A percentile compares a stretch with the other conserved stretches of the same genome.
Evolutionary conservation across 92 coral and sea anemone species (phyloP).

Genomic region (Chrysogorgia sp.): DNA sequence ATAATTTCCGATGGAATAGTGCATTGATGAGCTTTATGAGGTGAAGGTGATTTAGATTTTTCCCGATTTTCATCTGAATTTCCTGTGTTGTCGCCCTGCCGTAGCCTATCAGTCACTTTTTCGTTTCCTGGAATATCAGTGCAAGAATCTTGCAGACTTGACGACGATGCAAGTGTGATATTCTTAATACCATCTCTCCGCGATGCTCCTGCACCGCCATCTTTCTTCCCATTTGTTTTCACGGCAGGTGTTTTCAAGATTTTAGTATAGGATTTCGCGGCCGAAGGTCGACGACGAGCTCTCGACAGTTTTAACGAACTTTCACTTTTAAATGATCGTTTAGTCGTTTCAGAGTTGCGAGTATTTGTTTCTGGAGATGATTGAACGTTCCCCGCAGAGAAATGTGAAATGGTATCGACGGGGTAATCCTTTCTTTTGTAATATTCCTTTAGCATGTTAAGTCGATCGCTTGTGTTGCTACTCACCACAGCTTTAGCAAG

Average conservation of each 20-base stretch:
- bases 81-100: neutral
- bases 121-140: no score
- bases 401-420: constrained; percentile 2
- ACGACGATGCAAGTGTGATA: neutral
- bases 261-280: constrained; percentile 2
- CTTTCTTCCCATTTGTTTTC: constrained; percentile 2
- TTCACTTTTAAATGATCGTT: neutral
- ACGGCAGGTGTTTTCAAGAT: constrained; percentile 2
- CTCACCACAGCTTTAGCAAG: constrained; percentile 64
- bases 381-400: neutral
- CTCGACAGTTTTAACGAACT: neutral
- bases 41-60: neutral
- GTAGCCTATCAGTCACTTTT: no score
- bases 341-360: neutral
- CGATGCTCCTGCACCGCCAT: neutral
- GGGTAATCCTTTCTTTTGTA: constrained; percentile 54
- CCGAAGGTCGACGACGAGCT: constrained; percentile 9
- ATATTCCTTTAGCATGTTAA: constrained; percentile 57
- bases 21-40: neutral
- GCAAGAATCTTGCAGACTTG: neutral
- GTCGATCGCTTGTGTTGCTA: constrained; percentile 47
- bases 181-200: neutral
- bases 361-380: constrained; percentile 9
- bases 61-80: neutral
- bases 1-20: neutral